A percentile compares a stretch with the other conserved stretches of the same genome.
These are phyloP conservation scores for Phoeniculus purpureus DNA, from an alignment of 2,797 vertebrate species.

Conservation along the genomic window DNA sequence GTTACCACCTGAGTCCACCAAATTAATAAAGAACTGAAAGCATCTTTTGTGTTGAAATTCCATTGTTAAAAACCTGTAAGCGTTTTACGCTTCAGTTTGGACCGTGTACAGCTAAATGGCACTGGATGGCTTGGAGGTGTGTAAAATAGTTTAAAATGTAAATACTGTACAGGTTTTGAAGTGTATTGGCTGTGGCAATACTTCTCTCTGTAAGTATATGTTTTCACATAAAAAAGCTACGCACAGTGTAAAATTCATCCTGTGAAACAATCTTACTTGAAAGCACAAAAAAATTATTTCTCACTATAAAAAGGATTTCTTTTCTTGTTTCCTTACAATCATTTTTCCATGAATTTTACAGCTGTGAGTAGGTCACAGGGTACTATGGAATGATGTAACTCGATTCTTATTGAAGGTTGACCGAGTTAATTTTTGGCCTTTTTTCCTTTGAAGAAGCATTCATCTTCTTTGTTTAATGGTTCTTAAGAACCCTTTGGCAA, in stretches of 20 bases:
- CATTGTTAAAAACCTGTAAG: background rate
- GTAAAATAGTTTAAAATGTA: slow-evolving; percentile 34
- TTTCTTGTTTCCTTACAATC: background rate
- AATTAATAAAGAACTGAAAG: background rate
- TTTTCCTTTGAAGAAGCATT: background rate
- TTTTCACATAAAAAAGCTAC: background rate
- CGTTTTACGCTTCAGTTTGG: slow-evolving; percentile 18
- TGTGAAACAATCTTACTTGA: background rate
- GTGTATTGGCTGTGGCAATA: background rate
- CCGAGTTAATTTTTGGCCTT: background rate
- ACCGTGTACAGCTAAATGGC: background rate
- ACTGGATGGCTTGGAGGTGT: background rate
- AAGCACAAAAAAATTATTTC: background rate
- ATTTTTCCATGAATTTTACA: background rate
- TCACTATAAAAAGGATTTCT: background rate
- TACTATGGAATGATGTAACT: background rate
- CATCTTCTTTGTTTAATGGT: background rate
- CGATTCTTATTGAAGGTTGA: background rate
- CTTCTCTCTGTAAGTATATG: background rate
- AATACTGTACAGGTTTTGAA: slow-evolving; percentile 45
- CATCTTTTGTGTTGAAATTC: background rate
- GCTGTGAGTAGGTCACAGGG: background rate
- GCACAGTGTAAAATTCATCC: slow-evolving; percentile 9
- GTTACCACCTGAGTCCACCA: slow-evolving; percentile 22
- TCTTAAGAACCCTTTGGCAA: background rate